Conservation (phyloP, 2,113 vertebrate species). For the Hypomesus transpacificus region DNA sequence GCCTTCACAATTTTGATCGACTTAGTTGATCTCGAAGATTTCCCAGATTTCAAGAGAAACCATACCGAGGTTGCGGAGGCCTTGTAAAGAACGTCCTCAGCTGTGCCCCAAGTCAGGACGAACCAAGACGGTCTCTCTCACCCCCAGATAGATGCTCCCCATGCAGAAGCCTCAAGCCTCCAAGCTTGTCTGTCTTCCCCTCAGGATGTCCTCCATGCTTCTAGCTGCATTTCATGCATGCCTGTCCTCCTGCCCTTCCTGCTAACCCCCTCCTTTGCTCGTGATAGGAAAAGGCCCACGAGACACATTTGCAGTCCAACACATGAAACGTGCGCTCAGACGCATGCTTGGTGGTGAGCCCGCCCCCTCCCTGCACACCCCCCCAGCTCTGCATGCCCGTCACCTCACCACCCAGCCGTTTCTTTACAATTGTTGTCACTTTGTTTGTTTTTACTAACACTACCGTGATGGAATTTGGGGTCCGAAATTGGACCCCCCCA, state of each 20-base stretch:
- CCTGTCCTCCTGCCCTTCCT: constrained; percentile 8
- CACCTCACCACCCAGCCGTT: constrained; percentile 32
- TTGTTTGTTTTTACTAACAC: constrained; percentile 69
- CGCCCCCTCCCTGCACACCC: background rate
- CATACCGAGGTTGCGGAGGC: background rate
- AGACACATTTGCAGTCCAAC: background rate
- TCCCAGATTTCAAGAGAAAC: too few relatives aligned
- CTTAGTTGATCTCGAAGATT: too few relatives aligned
- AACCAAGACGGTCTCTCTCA: background rate
- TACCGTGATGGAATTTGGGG: constrained; percentile 64
- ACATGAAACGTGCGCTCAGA: background rate
- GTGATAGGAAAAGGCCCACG: background rate
- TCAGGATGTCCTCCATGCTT: background rate
- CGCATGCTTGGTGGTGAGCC: background rate
- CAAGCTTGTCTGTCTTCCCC: background rate
- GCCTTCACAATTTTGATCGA: too few relatives aligned
- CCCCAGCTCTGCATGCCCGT: constrained; percentile 31
- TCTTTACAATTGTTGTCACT: constrained; percentile 59
- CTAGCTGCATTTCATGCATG: constrained; percentile 15
- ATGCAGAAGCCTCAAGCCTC: background rate
- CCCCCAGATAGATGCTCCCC: background rate
- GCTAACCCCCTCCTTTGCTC: background rate
- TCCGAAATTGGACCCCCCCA: constrained; percentile 63
- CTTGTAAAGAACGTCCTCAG: too few relatives aligned
- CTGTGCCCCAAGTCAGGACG: too few relatives aligned